Evolutionary conservation across 1,140 invertebrate species (phyloP), one percentile per base, ranked within the genome.

Genomic region (Palaemon carinicauda): DNA sequence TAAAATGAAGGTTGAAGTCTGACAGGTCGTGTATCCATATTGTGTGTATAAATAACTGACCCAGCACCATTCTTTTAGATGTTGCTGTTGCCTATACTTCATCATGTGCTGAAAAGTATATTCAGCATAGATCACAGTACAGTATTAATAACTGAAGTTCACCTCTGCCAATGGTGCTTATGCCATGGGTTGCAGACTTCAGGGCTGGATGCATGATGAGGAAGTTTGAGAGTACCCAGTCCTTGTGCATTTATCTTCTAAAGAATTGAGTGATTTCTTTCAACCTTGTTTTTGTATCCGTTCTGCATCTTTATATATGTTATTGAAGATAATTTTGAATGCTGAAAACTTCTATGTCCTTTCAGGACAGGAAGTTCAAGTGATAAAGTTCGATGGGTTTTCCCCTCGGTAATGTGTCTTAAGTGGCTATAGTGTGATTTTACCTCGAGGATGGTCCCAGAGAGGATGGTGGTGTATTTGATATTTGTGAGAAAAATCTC

Each of bases 321-420:
- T 41, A 41, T 41, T 1, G 41, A 41, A 41, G 12, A 41, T 41
- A 5, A 41, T 41, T 41, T 41, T 41, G 71, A 84, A 69, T 69
- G 65, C 29, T 69, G 24, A 69, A 69, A 24, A 21, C 65, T 31
- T 41, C 41, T 41, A 41, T 41, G 41, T 41, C 41, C 41, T 41
- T 12, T 9, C 41, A 41, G 41, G 41, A 41, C 41, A 41, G 5
- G 41, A 41, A 41, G 41, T 41, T 7, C 41, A 41, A 41, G 41
- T 41, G 41, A 41, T 41, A 41, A 41, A 9, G 41, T 41, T 65
- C 15, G 21, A 27, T 54, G 17, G 50, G 19, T 74, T 65, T 53
- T 53, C 29, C 65, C 77, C 19, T 54, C 15, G 52, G 77, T 80
- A 80, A 86, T 21, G 84, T 86, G 84, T 86, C 84, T 86, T 80